Conservation (phyloP, 2,113 vertebrate species). For the Amia ocellicauda region DNA sequence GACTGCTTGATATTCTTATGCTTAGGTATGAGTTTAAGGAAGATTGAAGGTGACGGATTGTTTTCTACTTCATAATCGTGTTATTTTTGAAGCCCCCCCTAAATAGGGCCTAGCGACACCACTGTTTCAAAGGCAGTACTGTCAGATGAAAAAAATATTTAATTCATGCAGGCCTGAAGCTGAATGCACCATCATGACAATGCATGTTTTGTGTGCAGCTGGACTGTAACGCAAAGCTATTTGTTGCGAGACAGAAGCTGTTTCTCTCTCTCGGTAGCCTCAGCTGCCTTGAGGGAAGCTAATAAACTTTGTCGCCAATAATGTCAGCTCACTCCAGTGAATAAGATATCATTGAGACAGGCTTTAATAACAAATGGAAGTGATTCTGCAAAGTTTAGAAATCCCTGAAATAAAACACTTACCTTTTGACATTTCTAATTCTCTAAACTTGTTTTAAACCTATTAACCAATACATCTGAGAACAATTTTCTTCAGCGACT, state of each 20-base stretch:
- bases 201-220: background rate
- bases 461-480: no score
- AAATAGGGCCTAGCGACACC: background rate
- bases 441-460: no score
- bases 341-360: slow-evolving; percentile 3
- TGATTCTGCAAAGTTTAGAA: no score
- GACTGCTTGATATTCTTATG: slow-evolving; percentile 9
- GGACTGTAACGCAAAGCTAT: background rate
- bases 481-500: background rate
- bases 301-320: slow-evolving; percentile 14
- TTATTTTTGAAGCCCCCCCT: background rate
- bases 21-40: background rate
- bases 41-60: background rate
- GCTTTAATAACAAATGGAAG: slow-evolving; percentile 9
- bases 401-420: no score
- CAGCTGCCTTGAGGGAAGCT: background rate
- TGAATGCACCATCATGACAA: no score
- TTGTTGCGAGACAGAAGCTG: background rate
- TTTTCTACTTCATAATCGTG: background rate
- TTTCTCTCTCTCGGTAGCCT: no score
- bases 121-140: background rate
- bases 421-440: no score
- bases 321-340: background rate
- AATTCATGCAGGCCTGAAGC: no score
- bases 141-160: background rate